Conservation (phyloP, 2,113 vertebrate genomes). For the Aptenodytes patagonicus region DNA sequence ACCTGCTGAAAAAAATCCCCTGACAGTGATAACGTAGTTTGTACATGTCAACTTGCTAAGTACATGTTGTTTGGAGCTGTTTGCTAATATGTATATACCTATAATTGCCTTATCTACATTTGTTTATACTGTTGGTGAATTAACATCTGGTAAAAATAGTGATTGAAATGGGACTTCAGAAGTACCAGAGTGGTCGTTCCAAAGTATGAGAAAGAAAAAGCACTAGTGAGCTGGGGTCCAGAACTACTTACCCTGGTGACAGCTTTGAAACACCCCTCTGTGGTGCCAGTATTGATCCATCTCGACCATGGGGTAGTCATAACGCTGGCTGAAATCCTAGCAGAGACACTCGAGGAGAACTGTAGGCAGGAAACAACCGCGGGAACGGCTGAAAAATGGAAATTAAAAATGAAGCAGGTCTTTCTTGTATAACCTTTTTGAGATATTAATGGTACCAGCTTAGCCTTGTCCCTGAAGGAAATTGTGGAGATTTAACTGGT, state of each 20-base stretch:
- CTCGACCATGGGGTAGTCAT: accelerated
- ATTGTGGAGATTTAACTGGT: background rate
- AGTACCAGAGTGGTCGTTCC: background rate
- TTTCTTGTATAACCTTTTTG: background rate
- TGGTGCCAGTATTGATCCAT: background rate
- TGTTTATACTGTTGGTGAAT: background rate
- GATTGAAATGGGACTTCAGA: background rate
- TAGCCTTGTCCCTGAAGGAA: background rate
- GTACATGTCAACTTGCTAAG: background rate
- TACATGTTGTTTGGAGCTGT: background rate
- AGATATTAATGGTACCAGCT: background rate
- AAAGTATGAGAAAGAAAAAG: background rate
- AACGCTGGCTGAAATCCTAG: background rate
- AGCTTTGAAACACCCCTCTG: background rate
- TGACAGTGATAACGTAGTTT: background rate
- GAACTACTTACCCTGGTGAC: background rate
- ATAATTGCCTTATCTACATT: background rate
- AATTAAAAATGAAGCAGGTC: background rate
- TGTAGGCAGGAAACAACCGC: background rate
- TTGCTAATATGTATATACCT: background rate
- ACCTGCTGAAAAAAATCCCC: background rate
- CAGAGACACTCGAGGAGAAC: background rate
- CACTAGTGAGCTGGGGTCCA: background rate
- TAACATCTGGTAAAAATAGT: background rate
- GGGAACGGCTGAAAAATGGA: background rate